A percentile compares a stretch with the other conserved stretches of the same genome.
These are phyloP conservation scores for Lepidurus arcticus DNA, from an alignment of 1,140 invertebrate genomes.

Conservation along the genomic window DNA sequence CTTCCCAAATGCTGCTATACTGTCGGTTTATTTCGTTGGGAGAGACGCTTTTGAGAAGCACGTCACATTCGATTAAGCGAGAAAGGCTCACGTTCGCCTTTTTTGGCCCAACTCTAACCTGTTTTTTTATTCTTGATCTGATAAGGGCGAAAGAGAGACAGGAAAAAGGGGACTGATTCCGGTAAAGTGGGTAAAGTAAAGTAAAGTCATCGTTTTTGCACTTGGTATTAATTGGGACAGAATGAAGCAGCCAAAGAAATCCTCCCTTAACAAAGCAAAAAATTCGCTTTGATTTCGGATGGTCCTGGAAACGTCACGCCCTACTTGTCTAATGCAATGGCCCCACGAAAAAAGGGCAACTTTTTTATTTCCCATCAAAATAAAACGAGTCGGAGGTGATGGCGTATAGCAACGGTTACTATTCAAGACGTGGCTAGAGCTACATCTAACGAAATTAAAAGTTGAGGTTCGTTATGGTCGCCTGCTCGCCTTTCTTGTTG, in stretches of 20 bases:
- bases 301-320: constrained; percentile 8
- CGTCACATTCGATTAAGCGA: constrained; percentile 3
- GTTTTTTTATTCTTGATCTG: neutral
- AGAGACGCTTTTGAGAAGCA: neutral
- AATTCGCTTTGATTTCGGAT: neutral
- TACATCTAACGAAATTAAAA: constrained; percentile 5
- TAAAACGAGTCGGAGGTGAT: neutral
- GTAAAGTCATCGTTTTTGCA: neutral
- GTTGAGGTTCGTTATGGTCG: constrained; percentile 17
- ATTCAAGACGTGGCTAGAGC: neutral
- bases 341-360: neutral
- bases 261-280: neutral
- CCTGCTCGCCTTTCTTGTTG: neutral
- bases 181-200: too few relatives aligned
- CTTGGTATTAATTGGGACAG: constrained; percentile 6
- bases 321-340: constrained; percentile 2
- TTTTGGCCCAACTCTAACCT: neutral
- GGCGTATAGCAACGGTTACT: too few relatives aligned
- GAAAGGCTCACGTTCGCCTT: neutral
- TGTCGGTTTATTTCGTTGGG: too few relatives aligned
- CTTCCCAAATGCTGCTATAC: too few relatives aligned
- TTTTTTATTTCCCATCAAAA: neutral
- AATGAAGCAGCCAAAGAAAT: neutral
- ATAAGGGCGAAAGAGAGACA: neutral
- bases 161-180: neutral